Conservation (phyloP, 1,140 invertebrate genomes). For the Zaprionus ghesquierei region DNA sequence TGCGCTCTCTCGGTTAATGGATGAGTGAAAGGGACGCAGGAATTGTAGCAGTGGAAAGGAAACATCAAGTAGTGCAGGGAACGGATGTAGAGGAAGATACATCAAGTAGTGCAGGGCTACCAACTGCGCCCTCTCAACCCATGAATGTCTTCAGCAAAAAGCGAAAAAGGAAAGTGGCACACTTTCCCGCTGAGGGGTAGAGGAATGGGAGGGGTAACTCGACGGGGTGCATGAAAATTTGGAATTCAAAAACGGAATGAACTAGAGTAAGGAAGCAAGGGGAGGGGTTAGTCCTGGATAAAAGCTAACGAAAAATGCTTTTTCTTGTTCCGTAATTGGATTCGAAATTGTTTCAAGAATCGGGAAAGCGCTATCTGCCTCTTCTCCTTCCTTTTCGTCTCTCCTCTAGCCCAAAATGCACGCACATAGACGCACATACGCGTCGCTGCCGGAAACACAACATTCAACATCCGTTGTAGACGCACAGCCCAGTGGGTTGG, state of each 20-base stretch:
- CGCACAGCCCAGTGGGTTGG: background rate
- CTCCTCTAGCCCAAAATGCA: constrained; percentile 49
- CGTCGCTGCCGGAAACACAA: constrained; percentile 44
- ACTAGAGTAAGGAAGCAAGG: constrained; percentile 84
- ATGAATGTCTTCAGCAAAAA: constrained; percentile 9
- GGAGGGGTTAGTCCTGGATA: constrained; percentile 15
- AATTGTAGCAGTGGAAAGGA: background rate
- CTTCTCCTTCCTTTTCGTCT: background rate
- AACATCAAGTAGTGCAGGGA: constrained; percentile 1
- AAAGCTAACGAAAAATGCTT: constrained; percentile 69
- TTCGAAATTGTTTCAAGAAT: constrained; percentile 76
- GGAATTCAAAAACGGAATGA: constrained; percentile 85
- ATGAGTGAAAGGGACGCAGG: constrained; percentile 8
- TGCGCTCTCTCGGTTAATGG: constrained; percentile 14
- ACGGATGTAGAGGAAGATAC: background rate
- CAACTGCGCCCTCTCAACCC: background rate
- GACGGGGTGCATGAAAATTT: constrained; percentile 59
- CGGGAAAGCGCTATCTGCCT: constrained; percentile 23
- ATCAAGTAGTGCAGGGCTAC: background rate
- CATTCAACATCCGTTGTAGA: constrained; percentile 65
- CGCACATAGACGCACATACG: constrained; percentile 12
- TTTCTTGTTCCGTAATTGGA: constrained; percentile 74
- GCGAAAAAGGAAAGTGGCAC: constrained; percentile 37
- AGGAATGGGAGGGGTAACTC: constrained; percentile 5
- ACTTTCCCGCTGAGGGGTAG: constrained; percentile 1